Percentiles rank a stretch among this genome's conserved stretches.
phyloP scores from a whole-genome alignment of 2,113 vertebrate species.

The Psittacara wagleri region DNA sequence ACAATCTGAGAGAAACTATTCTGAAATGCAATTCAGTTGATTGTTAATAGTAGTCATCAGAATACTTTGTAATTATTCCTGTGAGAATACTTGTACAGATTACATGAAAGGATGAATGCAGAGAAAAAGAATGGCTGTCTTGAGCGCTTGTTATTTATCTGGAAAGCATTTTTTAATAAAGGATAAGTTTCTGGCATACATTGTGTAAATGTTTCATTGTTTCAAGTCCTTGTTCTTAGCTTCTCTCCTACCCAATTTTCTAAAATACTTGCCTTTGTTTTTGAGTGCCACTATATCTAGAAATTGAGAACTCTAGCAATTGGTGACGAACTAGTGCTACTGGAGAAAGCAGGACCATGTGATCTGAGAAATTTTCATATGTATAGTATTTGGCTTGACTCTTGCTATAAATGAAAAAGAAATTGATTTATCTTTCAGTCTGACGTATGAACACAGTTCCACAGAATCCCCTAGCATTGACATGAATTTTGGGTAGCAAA shows the following conservation, averaged over 20 bases:
- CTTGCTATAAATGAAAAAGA: background rate
- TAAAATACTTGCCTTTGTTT: constrained; percentile 34
- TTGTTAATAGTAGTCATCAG: constrained; percentile 69
- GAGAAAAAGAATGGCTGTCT: constrained; percentile 64
- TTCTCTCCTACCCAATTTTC: constrained; percentile 31
- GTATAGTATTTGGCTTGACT: background rate
- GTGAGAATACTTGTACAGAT: constrained; percentile 62
- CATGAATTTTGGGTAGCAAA: background rate
- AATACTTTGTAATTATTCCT: constrained; percentile 65
- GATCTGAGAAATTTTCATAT: background rate
- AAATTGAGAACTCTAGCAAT: background rate
- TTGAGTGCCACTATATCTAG: background rate
- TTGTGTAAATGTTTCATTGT: constrained; percentile 53
- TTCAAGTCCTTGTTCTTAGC: constrained; percentile 44
- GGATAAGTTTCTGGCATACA: constrained; percentile 47
- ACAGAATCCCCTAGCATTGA: background rate
- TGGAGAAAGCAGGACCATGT: background rate
- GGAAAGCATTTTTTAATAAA: constrained; percentile 64
- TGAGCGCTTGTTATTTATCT: constrained; percentile 63
- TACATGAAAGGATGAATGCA: constrained; percentile 69
- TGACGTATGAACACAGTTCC: background rate
- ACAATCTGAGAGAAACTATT: constrained; percentile 58
- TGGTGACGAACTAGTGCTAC: background rate
- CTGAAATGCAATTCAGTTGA: constrained; percentile 62
- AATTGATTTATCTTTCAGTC: background rate